Evolutionary conservation across 2,797 vertebrate species (phyloP), one percentile per base, ranked within the genome.

Genomic region (Channallabes apus): DNA sequence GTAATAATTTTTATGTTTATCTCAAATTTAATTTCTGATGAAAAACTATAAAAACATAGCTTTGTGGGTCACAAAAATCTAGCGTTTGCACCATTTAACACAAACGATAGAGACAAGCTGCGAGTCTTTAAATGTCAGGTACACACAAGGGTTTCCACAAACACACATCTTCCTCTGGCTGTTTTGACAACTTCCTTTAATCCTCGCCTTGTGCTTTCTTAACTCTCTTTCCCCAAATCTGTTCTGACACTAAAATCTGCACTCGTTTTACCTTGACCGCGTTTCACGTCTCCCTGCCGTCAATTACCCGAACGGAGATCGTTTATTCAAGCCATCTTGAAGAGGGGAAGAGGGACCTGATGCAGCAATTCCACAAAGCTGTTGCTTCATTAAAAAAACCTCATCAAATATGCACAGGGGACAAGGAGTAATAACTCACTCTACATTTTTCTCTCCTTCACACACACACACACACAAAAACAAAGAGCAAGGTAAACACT

Each of bases 311-410:
- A 61, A 84, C 82, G 77, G 84, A 87, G 73, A 83, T 86, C 87
- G 86, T 89, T 89, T 89, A 89, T 89, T 88, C 87, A 87, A 61
- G 68, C 38, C 79, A 78, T 72, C 80, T 38, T 71, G 80, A 86
- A 83, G 58, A 80, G 75, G 71, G 32, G 67, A 64, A 82, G 64
- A 77, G 67, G 77, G 56, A 64, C 64, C 82, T 84, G 86, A 85
- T 71, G 61, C 83, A 82, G 86, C 82, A 83, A 72, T 86, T 87
- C 73, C 84, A 71, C 41, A 61, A 84, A 82, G 29, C 80, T 51
- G 58, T 68, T 78, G 82, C 84, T 84, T 83, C 87, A 84, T 85
- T 88, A 84, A 85, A 71, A 71, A 83, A 68, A 41, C 32, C 80
- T 87, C 80, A 87, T 89, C 86, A 86, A 86, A 82, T 75, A 89